Base-by-base conservation (phyloP, 1,140 invertebrate genomes). In the Drosophila leontia region DNA sequence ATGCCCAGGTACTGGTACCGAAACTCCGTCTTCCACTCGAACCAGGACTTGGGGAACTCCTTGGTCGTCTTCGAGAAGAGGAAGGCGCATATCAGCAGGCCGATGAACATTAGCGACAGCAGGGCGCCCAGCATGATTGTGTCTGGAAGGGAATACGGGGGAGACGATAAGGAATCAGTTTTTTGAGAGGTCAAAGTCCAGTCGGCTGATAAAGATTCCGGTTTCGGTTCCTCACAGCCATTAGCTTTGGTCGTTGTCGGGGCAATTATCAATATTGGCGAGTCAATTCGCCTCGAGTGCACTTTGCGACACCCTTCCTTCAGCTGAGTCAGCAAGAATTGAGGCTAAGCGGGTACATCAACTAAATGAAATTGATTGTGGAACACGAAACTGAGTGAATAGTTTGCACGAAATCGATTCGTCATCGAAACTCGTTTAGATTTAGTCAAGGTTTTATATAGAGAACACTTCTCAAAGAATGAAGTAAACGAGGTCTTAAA, bases 1-100 rank as follows among this genome's bases (percentile, higher is more conserved):
- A 93, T 88, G 13, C 94, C 95, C 11, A 95, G 45, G 41, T 93
- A 79, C 82, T 95, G 94, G 77, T 94, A 95, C 12, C 93, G 88
- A 34, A 95, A 78, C 56, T 94, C 93, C 37, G 84, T 93, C 76
- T 93, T 93, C 63, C 93, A 92, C 80, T 94, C 93, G 39, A 84
- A 82, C 92, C 92, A 93, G 9, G 76, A 84, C 42, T 91, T 92
- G 32, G 92, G 92, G 42, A 91, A 76, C 44, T 88, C 85, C 63
- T 93, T 93, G 13, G 92, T 91, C 11, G 92, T 92, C 65, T 91
- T 91, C 11, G 80, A 79, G 55, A 93, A 91, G 29, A 91, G 74
- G 42, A 93, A 92, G 8, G 55, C 80, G 35, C 74, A 78, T 12
- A 91, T 26, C 63, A 87, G 13, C 37, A 88, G 41, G 8, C 62